A percentile compares a stretch with the other conserved stretches of the same genome.
Evolutionary conservation across 2,797 vertebrate genomes (phyloP).

Genomic region (Acestrorhynchus altus): DNA sequence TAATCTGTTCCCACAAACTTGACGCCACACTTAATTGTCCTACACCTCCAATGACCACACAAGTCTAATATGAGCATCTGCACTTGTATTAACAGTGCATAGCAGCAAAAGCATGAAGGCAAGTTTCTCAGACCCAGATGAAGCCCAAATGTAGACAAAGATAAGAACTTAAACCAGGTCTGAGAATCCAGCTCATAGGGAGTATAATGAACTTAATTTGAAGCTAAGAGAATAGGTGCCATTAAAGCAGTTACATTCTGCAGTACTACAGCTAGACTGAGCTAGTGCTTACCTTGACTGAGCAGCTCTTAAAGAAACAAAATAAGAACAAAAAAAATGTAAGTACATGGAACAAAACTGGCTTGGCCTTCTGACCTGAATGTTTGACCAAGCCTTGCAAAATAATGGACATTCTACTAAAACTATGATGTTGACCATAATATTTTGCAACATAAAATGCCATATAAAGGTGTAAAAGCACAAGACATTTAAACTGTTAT

Average conservation of each 20-base stretch:
- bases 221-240: background rate
- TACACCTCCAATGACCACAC: background rate
- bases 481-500: no score
- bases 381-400: no score
- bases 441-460: no score
- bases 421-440: no score
- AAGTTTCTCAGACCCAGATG: background rate
- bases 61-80: background rate
- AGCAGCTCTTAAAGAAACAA: slow-evolving; percentile 17
- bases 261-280: background rate
- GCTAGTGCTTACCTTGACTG: slow-evolving; percentile 11
- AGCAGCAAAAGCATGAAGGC: background rate
- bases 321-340: background rate
- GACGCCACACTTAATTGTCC: background rate
- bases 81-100: background rate
- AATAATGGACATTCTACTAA: no score
- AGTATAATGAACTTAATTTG: background rate
- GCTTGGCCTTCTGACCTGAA: background rate
- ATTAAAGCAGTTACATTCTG: background rate
- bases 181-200: background rate
- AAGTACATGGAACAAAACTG: background rate
- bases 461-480: no score
- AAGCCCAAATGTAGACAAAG: background rate
- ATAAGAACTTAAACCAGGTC: background rate
- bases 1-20: background rate